Percentiles rank a stretch among this genome's conserved stretches.
phyloP scores from a whole-genome alignment of 2,888 invertebrate species.

The Tetanocera ferruginea region DNA sequence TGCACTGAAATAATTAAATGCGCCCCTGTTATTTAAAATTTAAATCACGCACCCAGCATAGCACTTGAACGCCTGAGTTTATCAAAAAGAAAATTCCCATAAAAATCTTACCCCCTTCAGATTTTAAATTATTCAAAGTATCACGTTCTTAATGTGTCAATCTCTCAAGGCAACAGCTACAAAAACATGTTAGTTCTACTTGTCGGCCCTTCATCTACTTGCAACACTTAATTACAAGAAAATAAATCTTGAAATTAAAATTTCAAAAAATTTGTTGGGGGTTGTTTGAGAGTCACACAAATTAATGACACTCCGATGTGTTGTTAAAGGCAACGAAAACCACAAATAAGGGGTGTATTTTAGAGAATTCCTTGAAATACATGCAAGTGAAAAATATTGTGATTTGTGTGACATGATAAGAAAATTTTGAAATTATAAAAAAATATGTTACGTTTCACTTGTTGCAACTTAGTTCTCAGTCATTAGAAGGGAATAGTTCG shows the following conservation, averaged over 20 bases:
- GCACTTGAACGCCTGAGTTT: not conserved
- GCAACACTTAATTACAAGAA: not conserved
- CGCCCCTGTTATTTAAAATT: not conserved
- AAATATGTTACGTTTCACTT: not conserved
- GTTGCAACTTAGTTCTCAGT: too few relatives aligned
- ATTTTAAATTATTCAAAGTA: not conserved
- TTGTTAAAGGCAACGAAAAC: too few relatives aligned
- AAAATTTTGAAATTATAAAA: not conserved
- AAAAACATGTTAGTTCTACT: not conserved
- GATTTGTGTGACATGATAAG: conserved; percentile 11
- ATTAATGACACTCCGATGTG: too few relatives aligned
- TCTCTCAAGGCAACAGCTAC: not conserved
- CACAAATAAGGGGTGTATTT: too few relatives aligned
- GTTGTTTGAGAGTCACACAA: not conserved
- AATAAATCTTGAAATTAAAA: not conserved
- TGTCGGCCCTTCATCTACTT: not conserved
- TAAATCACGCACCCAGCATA: not conserved
- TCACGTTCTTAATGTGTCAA: not conserved
- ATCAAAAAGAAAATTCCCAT: not conserved
- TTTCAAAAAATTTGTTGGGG: not conserved
- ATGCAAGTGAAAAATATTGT: not conserved
- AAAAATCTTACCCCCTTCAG: not conserved
- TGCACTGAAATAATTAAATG: not conserved
- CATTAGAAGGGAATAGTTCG: too few relatives aligned
- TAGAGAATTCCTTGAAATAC: too few relatives aligned